Base-by-base conservation (phyloP, 2,888 invertebrate species). In the Limenitis camilla region DNA sequence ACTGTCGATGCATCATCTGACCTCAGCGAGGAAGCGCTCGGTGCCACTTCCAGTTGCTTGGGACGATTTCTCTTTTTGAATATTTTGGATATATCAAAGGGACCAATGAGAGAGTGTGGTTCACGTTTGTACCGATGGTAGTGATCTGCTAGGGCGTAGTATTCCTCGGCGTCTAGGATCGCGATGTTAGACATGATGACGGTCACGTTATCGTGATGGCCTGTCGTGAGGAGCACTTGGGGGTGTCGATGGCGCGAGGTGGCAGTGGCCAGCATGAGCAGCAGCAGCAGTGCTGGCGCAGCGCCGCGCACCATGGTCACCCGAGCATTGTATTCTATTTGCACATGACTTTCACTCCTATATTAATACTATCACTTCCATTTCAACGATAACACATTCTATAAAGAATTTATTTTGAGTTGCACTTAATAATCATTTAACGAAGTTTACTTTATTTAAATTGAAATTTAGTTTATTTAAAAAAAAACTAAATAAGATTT, bases 61-160 rank as follows among this genome's bases (percentile, higher is more conserved):
- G 47, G 61, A 28, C 66, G 66, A 29, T 69, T 72, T 33, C 65
- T 76, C 60, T 71, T 77, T 49, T 72, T 75, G 40, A 77, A 76
- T 60, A 80, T 68, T 47, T 73, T 77, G 0, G 80, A 76, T 48
- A 84, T 71, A 48, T 84, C 83, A 55, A 78, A 82, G 2, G 83
- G 71, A 1, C 76, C 75, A 31, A 83, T 81, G 27, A 83, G 72
- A 0, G 80, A 68, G 49, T 74, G 74, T 0, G 76, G 61, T n/a
- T 71, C 72, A 8, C 76, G 65, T 40, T 64, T 70, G 49, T 55
- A 48, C 6, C 71, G 57, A 19, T 45, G 41, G 6, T 8, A 40
- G 11, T 49, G 39, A 9, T 58, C 45, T 8, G 44, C 29, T 7
- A 47, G 35, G 35, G 50, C 44, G 32, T 49, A 56, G 53, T 62